These are phyloP conservation scores for Sinelater perroti DNA, from an alignment of 2,888 invertebrate species.

Conservation along the genomic window DNA sequence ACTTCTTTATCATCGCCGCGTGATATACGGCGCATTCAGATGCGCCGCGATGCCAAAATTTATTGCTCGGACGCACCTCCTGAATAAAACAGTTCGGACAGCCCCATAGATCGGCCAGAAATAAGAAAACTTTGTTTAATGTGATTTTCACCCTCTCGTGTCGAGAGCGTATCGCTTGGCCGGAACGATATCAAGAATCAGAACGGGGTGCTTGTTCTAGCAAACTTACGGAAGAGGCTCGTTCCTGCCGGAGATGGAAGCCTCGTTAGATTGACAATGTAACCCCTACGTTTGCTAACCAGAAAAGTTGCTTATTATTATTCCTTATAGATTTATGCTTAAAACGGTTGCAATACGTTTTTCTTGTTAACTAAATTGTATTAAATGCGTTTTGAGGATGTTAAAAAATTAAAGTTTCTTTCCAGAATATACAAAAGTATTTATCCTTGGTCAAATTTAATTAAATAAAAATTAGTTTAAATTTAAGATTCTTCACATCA, in stretches of 20 bases:
- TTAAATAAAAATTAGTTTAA: not conserved
- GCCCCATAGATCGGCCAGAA: slow-evolving; percentile 27
- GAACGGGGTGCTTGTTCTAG: slow-evolving; percentile 6
- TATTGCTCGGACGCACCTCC: slow-evolving; percentile 39
- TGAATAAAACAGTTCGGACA: slow-evolving; percentile 38
- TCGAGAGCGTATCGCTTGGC: slow-evolving; percentile 20
- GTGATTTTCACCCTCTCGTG: slow-evolving; percentile 34
- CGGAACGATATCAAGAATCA: slow-evolving; percentile 18
- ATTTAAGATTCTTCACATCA: not conserved
- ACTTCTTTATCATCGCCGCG: slow-evolving; percentile 47
- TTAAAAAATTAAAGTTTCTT: too few relatives aligned
- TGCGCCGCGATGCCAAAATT: slow-evolving; percentile 43
- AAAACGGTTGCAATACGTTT: too few relatives aligned
- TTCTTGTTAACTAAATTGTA: not conserved
- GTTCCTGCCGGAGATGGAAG: not conserved
- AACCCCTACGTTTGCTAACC: not conserved
- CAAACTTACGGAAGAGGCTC: slow-evolving; percentile 4
- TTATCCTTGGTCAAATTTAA: not conserved
- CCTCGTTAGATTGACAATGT: not conserved
- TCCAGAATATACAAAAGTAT: too few relatives aligned
- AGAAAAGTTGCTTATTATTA: not conserved
- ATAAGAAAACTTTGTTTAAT: slow-evolving; percentile 42
- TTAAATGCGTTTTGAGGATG: not conserved
- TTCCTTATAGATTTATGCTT: not conserved
- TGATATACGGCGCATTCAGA: slow-evolving; percentile 45